These are phyloP conservation scores for Apantesis nais DNA, from an alignment of 2,888 invertebrate species.

Conservation along the genomic window DNA sequence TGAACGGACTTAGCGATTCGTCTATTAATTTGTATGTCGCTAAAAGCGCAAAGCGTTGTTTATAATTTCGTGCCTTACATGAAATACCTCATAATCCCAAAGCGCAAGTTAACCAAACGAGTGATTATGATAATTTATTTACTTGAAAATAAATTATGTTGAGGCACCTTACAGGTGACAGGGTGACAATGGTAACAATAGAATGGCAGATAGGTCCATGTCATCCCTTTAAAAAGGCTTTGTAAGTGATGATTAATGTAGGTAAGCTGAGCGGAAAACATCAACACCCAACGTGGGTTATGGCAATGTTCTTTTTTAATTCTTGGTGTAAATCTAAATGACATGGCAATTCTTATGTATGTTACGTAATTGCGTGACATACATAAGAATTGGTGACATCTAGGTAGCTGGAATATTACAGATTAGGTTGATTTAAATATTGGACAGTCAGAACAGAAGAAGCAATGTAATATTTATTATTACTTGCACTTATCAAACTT, in stretches of 20 bases:
- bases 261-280: constrained; percentile 39
- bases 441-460: neutral
- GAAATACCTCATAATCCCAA: constrained; percentile 17
- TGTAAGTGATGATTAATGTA: constrained; percentile 55
- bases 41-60: neutral
- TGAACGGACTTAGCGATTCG: neutral
- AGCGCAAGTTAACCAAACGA: constrained; percentile 39
- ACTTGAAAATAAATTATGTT: constrained; percentile 48
- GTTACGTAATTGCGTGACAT: neutral
- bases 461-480: neutral
- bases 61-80: neutral
- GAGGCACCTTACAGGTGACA: constrained; percentile 44
- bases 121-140: constrained; percentile 53
- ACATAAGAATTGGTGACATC: too few species aligned
- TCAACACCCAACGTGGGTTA: constrained; percentile 46
- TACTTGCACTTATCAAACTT: neutral
- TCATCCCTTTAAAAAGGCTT: constrained; percentile 57
- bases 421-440: neutral
- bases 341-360: neutral
- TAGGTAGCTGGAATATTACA: too few species aligned
- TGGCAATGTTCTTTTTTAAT: constrained; percentile 30
- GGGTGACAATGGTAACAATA: constrained; percentile 49
- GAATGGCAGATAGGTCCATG: constrained; percentile 49
- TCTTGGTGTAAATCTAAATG: constrained; percentile 24
- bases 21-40: neutral